phyloP scores from a whole-genome alignment of 2,113 vertebrate species.

The Ameiurus melas region DNA sequence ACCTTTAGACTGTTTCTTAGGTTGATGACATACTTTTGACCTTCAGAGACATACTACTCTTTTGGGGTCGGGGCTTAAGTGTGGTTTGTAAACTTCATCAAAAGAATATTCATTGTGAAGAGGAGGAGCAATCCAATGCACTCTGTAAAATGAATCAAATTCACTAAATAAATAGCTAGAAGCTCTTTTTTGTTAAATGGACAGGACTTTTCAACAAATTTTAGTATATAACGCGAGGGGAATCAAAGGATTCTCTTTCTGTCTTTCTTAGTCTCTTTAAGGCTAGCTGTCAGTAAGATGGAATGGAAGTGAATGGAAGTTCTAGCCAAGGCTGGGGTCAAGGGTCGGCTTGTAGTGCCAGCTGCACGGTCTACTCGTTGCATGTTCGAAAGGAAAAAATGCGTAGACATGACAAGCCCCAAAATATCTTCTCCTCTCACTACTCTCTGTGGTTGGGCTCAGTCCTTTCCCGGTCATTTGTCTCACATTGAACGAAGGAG shows the following conservation, averaged over 20 bases:
- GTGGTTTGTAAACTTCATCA: slow-evolving; percentile 77
- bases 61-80: slow-evolving; percentile 31
- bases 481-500: slow-evolving; percentile 7
- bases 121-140: slow-evolving; percentile 77
- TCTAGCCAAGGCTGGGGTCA: slow-evolving; percentile 74
- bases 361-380: slow-evolving; percentile 80
- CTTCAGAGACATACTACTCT: neutral
- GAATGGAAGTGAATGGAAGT: slow-evolving; percentile 61
- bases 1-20: neutral
- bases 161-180: slow-evolving; percentile 76
- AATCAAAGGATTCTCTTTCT: slow-evolving; percentile 67
- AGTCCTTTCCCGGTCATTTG: neutral
- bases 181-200: slow-evolving; percentile 26
- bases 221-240: slow-evolving; percentile 70
- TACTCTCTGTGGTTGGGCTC: neutral
- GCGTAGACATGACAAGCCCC: slow-evolving; percentile 16
- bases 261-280: slow-evolving; percentile 6
- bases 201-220: slow-evolving; percentile 37
- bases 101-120: slow-evolving; percentile 84
- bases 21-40: slow-evolving; percentile 13
- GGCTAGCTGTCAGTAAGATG: slow-evolving; percentile 21
- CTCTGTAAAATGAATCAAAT: slow-evolving; percentile 91
- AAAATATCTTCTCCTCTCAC: slow-evolving; percentile 35
- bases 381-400: slow-evolving; percentile 35
- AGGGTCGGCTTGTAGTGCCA: slow-evolving; percentile 82